A percentile compares a stretch with the other conserved stretches of the same genome.
phyloP scores from a whole-genome alignment of 1,140 invertebrate genomes.

The Lasaia peninsularis region DNA sequence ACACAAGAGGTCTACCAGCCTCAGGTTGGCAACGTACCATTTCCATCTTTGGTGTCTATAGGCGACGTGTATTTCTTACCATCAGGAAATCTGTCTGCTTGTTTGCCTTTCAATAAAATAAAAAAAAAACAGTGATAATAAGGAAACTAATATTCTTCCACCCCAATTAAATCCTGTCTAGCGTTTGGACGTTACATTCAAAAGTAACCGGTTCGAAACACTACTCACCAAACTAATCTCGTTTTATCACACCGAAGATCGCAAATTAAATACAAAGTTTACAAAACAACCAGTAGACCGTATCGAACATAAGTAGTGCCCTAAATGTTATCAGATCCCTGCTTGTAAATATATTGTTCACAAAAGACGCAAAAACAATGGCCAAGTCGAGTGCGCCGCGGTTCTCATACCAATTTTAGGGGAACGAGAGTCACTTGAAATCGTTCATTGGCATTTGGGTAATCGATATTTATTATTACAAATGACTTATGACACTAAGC shows the following conservation, averaged over 20 bases:
- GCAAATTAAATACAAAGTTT: slow-evolving; percentile 37
- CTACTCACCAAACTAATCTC: slow-evolving; percentile 23
- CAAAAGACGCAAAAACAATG: slow-evolving; percentile 34
- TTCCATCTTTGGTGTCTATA: no score
- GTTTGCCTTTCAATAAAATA: no score
- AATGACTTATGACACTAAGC: slow-evolving; percentile 6
- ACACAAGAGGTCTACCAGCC: no score
- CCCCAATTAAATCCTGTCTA: slow-evolving; percentile 3
- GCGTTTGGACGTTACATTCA: not conserved
- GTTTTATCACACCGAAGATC: slow-evolving; percentile 24
- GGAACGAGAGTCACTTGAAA: slow-evolving; percentile 28
- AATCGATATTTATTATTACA: slow-evolving; percentile 47
- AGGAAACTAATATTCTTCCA: not conserved
- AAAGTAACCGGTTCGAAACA: slow-evolving; percentile 23
- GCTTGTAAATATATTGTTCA: slow-evolving; percentile 32
- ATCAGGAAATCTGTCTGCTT: no score
- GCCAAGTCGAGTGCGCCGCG: slow-evolving; percentile 28
- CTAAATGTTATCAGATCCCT: slow-evolving; percentile 32
- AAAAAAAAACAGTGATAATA: not conserved
- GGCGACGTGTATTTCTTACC: no score
- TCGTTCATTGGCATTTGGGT: slow-evolving; percentile 29
- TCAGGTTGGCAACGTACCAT: no score
- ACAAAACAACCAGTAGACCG: slow-evolving; percentile 27
- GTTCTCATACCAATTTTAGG: slow-evolving; percentile 29
- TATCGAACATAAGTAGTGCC: slow-evolving; percentile 13